These are phyloP conservation scores for Heteronetta atricapilla DNA, from an alignment of 2,113 vertebrate genomes.

Conservation along the genomic window DNA sequence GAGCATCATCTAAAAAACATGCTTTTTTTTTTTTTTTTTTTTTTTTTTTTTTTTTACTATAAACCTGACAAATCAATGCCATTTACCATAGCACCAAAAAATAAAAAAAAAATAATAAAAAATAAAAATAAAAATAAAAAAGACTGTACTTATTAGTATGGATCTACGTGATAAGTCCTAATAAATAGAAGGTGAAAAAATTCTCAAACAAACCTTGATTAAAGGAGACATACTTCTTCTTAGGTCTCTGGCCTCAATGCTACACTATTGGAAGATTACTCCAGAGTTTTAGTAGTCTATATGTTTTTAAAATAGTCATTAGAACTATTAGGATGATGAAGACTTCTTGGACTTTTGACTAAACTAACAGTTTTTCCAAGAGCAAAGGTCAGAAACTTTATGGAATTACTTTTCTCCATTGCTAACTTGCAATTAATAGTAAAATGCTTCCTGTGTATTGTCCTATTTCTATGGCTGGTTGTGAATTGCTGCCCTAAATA, in stretches of 20 bases:
- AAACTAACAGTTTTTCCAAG: conserved; percentile 3
- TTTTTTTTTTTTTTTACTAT: background rate
- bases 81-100: background rate
- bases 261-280: background rate
- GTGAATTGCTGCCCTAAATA: conserved; percentile 60
- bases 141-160: background rate
- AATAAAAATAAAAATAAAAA: accelerated
- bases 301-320: background rate
- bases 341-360: background rate
- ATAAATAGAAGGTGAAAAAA: background rate
- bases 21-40: background rate
- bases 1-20: background rate
- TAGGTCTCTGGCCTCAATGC: background rate
- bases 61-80: background rate
- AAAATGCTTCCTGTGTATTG: conserved; percentile 17
- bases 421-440: background rate
- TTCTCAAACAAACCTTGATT: background rate
- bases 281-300: background rate
- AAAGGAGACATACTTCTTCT: background rate
- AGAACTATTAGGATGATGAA: background rate
- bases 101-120: background rate
- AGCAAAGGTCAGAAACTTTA: background rate
- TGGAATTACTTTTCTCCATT: conserved; percentile 19
- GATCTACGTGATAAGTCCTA: background rate
- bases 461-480: conserved; percentile 9